Conservation (phyloP, 53 echinoderm and acorn worm genomes). For the Apostichopus leukothele region DNA sequence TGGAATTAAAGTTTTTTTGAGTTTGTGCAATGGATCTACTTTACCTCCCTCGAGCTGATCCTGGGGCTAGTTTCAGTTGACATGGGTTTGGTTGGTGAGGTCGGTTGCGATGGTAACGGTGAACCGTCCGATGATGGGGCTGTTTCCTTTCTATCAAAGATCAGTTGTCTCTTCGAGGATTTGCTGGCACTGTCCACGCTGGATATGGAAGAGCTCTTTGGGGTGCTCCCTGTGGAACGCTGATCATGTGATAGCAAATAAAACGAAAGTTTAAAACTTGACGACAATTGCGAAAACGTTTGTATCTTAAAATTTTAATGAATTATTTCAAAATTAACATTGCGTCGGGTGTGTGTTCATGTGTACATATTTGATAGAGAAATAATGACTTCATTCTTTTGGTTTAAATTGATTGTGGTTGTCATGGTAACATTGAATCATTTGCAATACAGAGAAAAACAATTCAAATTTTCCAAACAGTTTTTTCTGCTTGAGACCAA, state of each 20-base stretch:
- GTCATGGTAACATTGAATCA: no score
- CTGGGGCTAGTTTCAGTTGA: slow-evolving; percentile 58
- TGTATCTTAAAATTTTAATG: no score
- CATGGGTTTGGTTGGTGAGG: slow-evolving; percentile 54
- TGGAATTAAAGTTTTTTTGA: no score
- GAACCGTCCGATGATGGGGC: slow-evolving; percentile 44
- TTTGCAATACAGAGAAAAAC: no score
- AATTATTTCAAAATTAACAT: no score
- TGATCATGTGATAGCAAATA: neutral
- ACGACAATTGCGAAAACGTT: neutral
- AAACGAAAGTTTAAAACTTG: neutral
- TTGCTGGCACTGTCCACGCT: slow-evolving; percentile 38
- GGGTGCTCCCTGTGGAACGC: slow-evolving; percentile 27
- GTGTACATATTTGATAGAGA: no score
- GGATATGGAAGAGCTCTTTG: slow-evolving; percentile 35
- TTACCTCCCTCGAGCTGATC: slow-evolving; percentile 33
- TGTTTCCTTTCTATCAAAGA: slow-evolving; percentile 51
- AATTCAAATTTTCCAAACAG: no score
- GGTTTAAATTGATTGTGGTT: no score
- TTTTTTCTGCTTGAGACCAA: no score
- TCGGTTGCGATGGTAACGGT: slow-evolving; percentile 46
- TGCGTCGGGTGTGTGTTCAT: no score
- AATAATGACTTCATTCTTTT: no score
- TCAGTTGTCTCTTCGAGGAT: slow-evolving; percentile 35
- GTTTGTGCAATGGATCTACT: no score